Evolutionary conservation across 2,888 invertebrate genomes (phyloP), one percentile per base, ranked within the genome.

Genomic region (Didymodactylos carnosus): DNA sequence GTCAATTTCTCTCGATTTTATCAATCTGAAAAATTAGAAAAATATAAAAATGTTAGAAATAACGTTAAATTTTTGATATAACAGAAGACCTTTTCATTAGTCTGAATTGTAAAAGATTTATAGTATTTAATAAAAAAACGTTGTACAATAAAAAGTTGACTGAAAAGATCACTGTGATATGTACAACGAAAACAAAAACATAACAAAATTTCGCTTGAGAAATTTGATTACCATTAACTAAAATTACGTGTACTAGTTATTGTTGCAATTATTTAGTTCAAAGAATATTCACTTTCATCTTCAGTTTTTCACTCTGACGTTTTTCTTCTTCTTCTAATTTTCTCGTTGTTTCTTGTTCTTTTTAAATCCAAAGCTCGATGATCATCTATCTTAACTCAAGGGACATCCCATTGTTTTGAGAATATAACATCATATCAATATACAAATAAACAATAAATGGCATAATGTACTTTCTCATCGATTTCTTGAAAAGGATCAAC

Each of bases 401-500:
- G n/a, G n/a, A n/a, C n/a, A n/a, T n/a, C n/a, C n/a, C n/a, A n/a
- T n/a, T n/a, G n/a, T n/a, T n/a, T n/a, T 62, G 29, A 53, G 19
- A 51, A 3, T 29, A 62, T 3, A 4, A 4, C 19, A 19, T 2
- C 19, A 6, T 8, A 13, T 4, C n/a, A 29, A 19, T 35, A 7
- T 35, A 1, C 8, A 25, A 23, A 1, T 25, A 49, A 51, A 27
- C 3, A 14, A 41, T 0, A 23, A n/a, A n/a, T 29, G 1, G n/a
- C 10, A 23, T 19, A 1, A 40, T 13, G 39, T 70, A 73, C 73
- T 62, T 74, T 40, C n/a, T 49, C 71, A 71, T 74, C 74, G 25
- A 74, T 71, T 41, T 74, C 74, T 14, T 19, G 53, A 71, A 53
- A 74, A 35, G 74, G 74, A 39, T 74, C 71, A 27, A 74, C 75